These are phyloP conservation scores for Zaprionus bogoriensis DNA, from an alignment of 2,888 invertebrate genomes.

Conservation along the genomic window DNA sequence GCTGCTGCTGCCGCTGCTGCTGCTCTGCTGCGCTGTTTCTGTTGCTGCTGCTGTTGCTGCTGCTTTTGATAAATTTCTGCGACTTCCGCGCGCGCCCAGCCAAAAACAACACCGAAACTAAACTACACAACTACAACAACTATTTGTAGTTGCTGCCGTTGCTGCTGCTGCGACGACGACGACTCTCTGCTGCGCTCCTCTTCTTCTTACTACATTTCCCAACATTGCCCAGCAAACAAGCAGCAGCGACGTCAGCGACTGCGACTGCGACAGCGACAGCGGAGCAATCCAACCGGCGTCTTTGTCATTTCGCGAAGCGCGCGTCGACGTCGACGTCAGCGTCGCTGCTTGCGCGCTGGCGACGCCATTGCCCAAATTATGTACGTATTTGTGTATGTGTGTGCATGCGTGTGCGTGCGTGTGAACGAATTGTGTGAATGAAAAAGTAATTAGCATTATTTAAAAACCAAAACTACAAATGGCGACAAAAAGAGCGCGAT, in stretches of 20 bases:
- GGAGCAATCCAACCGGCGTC: constrained; percentile 64
- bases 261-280: constrained; percentile 13
- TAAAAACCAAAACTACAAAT: constrained; percentile 2
- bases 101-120: constrained; percentile 70
- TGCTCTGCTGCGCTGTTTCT: constrained; percentile 4
- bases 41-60: constrained; percentile 28
- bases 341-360: constrained; percentile 44
- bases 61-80: constrained; percentile 66
- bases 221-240: constrained; percentile 39
- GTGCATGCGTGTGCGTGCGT: neutral
- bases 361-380: constrained; percentile 65
- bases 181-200: constrained; percentile 51
- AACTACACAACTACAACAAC: constrained; percentile 72
- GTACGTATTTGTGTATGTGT: constrained; percentile 27
- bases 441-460: constrained; percentile 30
- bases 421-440: constrained; percentile 20
- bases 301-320: constrained; percentile 65
- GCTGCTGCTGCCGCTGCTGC: constrained; percentile 15
- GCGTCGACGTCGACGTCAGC: constrained; percentile 26
- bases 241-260: constrained; percentile 20
- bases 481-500: neutral
- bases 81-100: constrained; percentile 68
- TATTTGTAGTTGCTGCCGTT: constrained; percentile 62
- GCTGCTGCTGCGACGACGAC: constrained; percentile 22
- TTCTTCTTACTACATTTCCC: constrained; percentile 49